Base-by-base conservation (phyloP, 1,140 invertebrate species). In the Patella vulgata region DNA sequence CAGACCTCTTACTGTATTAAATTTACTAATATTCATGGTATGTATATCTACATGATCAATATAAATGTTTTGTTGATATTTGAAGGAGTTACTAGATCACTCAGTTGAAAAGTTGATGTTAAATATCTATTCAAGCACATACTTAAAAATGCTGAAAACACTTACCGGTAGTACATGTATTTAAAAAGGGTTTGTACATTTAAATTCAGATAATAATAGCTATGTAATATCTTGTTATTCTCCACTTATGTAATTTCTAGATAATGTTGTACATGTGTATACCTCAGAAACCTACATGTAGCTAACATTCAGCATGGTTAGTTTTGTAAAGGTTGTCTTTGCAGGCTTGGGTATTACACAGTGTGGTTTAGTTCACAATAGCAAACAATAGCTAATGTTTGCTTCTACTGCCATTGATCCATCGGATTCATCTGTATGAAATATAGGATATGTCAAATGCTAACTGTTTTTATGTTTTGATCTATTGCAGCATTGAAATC, bases 21-120 rank as follows among this genome's bases (percentile, higher is more conserved):
- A 52, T 82, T 82, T 68, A 63, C 73, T 50, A 70, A 61, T 54
- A 74, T 77, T 31, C 78, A 80, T 65, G 73, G 79, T 80, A 69
- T 65, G 74, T 69, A 44, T n/a, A n/a, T 19, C 30, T 47, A 1
- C 14, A 25, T 52, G 11, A 42, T 47, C 14, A 2, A 23, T 25
- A 40, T 33, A 28, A 36, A 8, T 40, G 21, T 56, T 47, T 33
- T 31, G 27, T 31, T 53, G 17, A 23, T 36, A 31, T 27, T 30
- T 43, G 42, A 8, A 48, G 27, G 51, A 52, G 11, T 36, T 28
- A 12, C 33, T 28, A 19, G 39, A 11, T 21, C 9, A 12, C 11
- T 9, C 21, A 42, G n/a, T 2, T 1, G 17, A n/a, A 54, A 28
- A 6, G n/a, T 23, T 8, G 14, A 54, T 51, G 19, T 23, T 2